A percentile compares a stretch with the other conserved stretches of the same genome.
Conservation (phyloP, 2,888 invertebrate genomes). For the Eristalis tenax region DNA sequence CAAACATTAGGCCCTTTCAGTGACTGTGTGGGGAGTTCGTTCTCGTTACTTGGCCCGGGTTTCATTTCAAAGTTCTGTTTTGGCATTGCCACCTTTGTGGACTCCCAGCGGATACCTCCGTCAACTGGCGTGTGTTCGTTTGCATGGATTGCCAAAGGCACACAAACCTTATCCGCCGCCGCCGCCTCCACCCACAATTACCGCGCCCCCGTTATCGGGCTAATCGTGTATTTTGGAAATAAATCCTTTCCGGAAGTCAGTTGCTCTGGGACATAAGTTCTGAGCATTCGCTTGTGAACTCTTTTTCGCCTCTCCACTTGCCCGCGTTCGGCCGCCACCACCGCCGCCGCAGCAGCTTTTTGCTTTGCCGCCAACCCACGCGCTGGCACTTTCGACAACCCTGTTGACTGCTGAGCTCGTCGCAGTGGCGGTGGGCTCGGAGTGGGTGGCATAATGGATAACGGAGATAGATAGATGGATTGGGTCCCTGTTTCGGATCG, state of each 20-base stretch:
- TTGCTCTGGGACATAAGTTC: slow-evolving; percentile 70
- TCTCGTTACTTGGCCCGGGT: slow-evolving; percentile 53
- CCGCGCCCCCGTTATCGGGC: slow-evolving; percentile 13
- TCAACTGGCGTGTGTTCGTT: background rate
- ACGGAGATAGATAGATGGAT: slow-evolving; percentile 44
- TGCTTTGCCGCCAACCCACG: background rate
- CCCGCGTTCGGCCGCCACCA: background rate
- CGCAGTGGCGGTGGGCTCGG: background rate
- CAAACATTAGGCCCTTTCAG: slow-evolving; percentile 29
- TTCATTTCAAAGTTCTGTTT: slow-evolving; percentile 39
- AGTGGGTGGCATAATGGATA: slow-evolving; percentile 22
- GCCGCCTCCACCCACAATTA: background rate
- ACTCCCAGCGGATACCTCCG: slow-evolving; percentile 6
- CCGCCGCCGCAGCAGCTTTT: slow-evolving; percentile 2
- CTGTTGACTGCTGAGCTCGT: background rate
- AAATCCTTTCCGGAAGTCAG: slow-evolving; percentile 71
- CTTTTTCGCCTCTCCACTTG: background rate
- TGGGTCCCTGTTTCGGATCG: slow-evolving; percentile 24
- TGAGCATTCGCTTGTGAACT: slow-evolving; percentile 63
- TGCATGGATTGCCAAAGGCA: background rate
- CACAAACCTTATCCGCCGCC: background rate
- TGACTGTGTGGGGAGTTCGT: background rate
- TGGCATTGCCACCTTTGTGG: slow-evolving; percentile 46
- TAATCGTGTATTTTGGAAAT: slow-evolving; percentile 71
- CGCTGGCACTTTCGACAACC: background rate